phyloP scores from a whole-genome alignment of 2,113 vertebrate genomes.

The Seriola dumerili region DNA sequence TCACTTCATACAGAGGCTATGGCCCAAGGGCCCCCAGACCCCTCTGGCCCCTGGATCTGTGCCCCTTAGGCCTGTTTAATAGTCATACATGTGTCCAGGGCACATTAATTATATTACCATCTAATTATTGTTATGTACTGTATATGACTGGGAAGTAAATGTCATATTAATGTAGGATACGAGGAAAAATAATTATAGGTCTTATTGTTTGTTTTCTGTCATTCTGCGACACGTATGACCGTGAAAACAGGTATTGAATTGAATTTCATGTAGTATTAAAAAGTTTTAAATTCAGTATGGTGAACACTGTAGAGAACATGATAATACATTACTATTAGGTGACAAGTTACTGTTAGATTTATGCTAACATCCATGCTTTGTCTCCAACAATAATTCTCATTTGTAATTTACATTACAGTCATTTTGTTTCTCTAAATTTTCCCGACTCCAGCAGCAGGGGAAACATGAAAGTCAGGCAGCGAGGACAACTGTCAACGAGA shows the following conservation, averaged over 20 bases:
- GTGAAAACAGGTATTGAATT: background rate
- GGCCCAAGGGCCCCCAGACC: no score
- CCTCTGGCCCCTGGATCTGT: no score
- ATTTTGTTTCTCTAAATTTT: background rate
- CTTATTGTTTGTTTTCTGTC: background rate
- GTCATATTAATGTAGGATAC: background rate
- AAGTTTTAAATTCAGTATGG: background rate
- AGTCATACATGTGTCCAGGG: background rate
- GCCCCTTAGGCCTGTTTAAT: background rate
- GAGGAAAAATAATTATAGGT: no score
- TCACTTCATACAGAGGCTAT: no score
- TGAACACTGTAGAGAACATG: background rate
- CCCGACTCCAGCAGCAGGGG: no score
- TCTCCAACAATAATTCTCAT: background rate
- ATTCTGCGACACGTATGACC: background rate
- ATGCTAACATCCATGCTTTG: background rate
- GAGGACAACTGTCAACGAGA: background rate
- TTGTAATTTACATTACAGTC: background rate
- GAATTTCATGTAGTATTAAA: background rate
- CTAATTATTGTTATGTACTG: no score
- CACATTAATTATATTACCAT: no score
- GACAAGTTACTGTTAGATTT: slow-evolving; percentile 3
- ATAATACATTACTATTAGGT: background rate
- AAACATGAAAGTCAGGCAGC: background rate
- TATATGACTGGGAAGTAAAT: background rate